Evolutionary conservation across 2,113 vertebrate species (phyloP), one percentile per base, ranked within the genome.

Genomic region (Pardalotus punctatus): DNA sequence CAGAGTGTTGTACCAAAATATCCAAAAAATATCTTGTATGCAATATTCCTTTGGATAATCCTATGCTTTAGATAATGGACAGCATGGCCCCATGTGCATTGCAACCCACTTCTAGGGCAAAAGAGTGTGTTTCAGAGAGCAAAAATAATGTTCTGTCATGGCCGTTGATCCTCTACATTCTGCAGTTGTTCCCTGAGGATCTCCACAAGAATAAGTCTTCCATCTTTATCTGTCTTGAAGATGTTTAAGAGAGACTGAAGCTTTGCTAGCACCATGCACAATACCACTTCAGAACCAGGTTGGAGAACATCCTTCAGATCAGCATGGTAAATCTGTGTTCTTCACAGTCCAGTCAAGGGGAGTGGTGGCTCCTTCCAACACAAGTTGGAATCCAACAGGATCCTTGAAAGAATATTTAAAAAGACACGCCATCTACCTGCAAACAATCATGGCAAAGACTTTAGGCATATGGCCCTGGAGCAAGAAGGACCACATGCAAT

Each of bases 1-100:
- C 74, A 5, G 20, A n/a, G 14, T 5, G 6, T 76, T 70, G 9
- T 45, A 73, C 6, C 40, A 61, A 91, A 76, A 66, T 33, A 83
- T 27, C 0, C 1, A 64, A 43, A 71, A 77, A 38, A 29, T 27
- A 0, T 48, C 57, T 19, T 56, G 12, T 11, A 42, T 35, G 28
- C 12, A 67, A 1, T 45, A 53, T 60, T 84, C 4, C 1, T 74
- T 84, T 69, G 90, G 47, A 42, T 48, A 84, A 81, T 17, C n/a
- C 38, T 33, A 1, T 56, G 42, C 54, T 86, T 70, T 66, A 71
- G 58, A n/a, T 47, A 80, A 82, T 1, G 9, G 29, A 69, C 25
- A 61, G 29, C 24, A 70, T 71, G 43, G 42, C 6, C 56, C 64
- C 33, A 42, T 27, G 1, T 11, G 45, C 11, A 23, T 28, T 13